Conservation (phyloP, 2,797 vertebrate genomes). For the Mormyrus proboscirostris region DNA sequence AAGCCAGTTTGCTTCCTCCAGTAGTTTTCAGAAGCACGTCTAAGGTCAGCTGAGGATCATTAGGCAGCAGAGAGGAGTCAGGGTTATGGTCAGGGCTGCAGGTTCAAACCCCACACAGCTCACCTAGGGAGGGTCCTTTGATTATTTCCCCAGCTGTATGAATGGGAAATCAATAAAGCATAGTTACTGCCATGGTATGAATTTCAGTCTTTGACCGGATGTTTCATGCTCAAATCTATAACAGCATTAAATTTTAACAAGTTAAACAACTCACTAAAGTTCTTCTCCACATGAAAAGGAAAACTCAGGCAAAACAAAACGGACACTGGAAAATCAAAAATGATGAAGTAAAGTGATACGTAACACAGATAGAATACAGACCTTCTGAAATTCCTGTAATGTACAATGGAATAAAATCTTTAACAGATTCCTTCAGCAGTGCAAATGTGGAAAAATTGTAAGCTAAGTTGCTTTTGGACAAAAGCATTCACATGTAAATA, state of each 20-base stretch:
- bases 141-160: background rate
- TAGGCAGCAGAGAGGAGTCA: background rate
- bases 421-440: background rate
- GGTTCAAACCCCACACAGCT: background rate
- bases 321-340: background rate
- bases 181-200: background rate
- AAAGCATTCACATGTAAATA: background rate
- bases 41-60: background rate
- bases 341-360: background rate
- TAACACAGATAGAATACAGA: background rate
- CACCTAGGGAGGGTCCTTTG: background rate
- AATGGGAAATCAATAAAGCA: background rate
- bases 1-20: background rate
- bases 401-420: slow-evolving; percentile 1
- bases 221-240: slow-evolving; percentile 5
- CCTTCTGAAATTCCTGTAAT: background rate
- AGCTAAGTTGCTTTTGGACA: background rate
- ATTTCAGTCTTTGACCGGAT: slow-evolving; percentile 9
- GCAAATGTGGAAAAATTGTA: slow-evolving; percentile 2
- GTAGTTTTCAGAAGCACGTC: background rate
- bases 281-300: background rate
- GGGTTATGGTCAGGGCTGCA: background rate
- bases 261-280: background rate
- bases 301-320: background rate
- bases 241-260: background rate